A percentile compares a stretch with the other conserved stretches of the same genome.
These are phyloP conservation scores for Epinephelus malabaricus DNA, from an alignment of 2,797 vertebrate genomes.

Conservation along the genomic window DNA sequence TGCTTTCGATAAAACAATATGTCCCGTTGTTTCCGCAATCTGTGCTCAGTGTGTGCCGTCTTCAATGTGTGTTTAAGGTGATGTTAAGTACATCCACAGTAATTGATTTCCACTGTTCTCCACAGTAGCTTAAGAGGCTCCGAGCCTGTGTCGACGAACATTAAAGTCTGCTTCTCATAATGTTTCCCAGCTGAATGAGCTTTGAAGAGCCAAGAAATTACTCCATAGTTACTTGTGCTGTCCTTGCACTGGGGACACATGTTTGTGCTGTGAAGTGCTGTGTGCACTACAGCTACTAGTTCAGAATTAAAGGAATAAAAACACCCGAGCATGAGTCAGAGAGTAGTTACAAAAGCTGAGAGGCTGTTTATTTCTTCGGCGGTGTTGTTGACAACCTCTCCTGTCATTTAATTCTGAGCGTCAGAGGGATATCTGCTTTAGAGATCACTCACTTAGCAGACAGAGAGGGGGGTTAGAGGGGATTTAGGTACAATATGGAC, in stretches of 20 bases:
- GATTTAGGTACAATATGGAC: conserved; percentile 69
- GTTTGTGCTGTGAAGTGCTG: neutral
- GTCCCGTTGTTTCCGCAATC: conserved; percentile 27
- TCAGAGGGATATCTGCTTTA: conserved; percentile 64
- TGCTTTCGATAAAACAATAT: conserved; percentile 17
- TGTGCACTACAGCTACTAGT: neutral
- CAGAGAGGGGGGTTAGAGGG: conserved; percentile 62
- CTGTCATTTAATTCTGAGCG: conserved; percentile 59
- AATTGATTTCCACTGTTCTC: conserved; percentile 55
- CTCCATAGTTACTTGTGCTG: conserved; percentile 5
- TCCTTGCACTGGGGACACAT: conserved; percentile 9
- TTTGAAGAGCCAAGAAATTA: conserved; percentile 40
- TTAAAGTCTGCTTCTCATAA: conserved; percentile 29
- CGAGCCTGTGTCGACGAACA: conserved; percentile 22
- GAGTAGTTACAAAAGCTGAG: conserved; percentile 1
- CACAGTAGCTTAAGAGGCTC: conserved; percentile 30
- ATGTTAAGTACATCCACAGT: conserved; percentile 40
- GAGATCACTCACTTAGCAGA: conserved; percentile 58
- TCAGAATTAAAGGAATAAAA: neutral
- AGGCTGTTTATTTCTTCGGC: conserved; percentile 40
- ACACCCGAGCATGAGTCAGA: neutral
- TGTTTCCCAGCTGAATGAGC: conserved; percentile 45
- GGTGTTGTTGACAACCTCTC: conserved; percentile 59
- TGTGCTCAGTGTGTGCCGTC: conserved; percentile 2
- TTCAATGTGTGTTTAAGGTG: conserved; percentile 26